Base-by-base conservation (phyloP, 2,797 vertebrate genomes). In the Chlorospingus semifuscus region DNA sequence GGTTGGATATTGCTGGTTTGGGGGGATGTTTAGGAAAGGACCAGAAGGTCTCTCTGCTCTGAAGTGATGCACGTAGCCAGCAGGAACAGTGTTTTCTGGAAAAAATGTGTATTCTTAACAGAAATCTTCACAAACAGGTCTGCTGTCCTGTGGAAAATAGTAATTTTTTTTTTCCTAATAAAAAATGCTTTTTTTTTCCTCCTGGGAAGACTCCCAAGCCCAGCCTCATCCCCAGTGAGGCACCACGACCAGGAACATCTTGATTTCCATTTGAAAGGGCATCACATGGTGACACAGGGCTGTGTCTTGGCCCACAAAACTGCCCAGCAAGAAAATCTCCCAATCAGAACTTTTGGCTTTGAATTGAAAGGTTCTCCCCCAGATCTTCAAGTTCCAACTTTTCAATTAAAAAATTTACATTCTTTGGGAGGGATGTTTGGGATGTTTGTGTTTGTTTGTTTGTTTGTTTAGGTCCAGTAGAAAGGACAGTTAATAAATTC, bases 271-370 rank as follows among this genome's bases (percentile, higher is more conserved):
- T 34, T 12, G 32, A 27, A 80, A 86, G 63, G 22, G 4, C 22
- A 42, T 49, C 5, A 0, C 1, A 0, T 7, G 32, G 17, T 59
- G 36, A 56, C 34, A 26, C 1, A 1, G 47, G 44, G 23, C 0
- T 15, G 22, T 1, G 5, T 39, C 72, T 39, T 5, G 2, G 32
- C 29, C 47, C 65, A 21, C 27, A 68, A 55, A 75, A 39, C 18
- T 22, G 12, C 39, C 16, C 7, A 1, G 29, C 1, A 22, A 76
- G 46, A 76, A 91, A 60, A 44, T 19, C 10, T 81, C n/a, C 42
- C 57, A 42, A 0, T 41, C 55, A 57, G 27, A 93, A 81, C 13
- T 42, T 47, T 8, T 12, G 22, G 20, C 22, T 92, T 42, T 46
- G 12, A 76, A 63, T 20, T 34, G 27, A 78, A 50, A 83, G 5